These are phyloP conservation scores for Apteryx owenii DNA, from an alignment of 2,113 vertebrate genomes.

Conservation along the genomic window DNA sequence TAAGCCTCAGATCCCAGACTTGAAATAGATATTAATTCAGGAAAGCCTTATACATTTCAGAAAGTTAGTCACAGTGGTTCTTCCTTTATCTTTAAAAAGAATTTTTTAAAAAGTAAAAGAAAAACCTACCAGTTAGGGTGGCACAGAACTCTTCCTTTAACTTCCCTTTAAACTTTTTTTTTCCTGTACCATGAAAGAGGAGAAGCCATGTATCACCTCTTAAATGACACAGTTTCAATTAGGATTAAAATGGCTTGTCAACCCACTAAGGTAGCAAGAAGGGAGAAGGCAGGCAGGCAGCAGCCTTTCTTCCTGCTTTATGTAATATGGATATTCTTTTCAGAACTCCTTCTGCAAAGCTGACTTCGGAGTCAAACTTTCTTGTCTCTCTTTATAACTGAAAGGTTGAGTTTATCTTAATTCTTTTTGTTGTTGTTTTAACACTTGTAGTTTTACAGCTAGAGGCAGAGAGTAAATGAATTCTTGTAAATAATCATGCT, in stretches of 20 bases:
- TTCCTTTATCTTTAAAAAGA: not conserved
- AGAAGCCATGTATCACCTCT: not conserved
- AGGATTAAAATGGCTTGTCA: not conserved
- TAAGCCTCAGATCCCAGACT: not conserved
- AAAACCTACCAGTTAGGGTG: accelerated
- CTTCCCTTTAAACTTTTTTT: not conserved
- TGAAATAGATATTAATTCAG: not conserved
- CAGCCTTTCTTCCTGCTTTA: not conserved
- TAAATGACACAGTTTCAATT: not conserved
- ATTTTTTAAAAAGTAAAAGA: not conserved
- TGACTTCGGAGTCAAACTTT: not conserved
- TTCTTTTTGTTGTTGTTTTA: not conserved
- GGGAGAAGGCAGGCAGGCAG: not conserved
- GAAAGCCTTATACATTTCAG: not conserved
- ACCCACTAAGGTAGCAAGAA: not conserved
- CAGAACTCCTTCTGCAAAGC: not conserved
- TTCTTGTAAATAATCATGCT: not conserved
- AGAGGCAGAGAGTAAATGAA: not conserved
- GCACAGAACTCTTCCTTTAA: not conserved
- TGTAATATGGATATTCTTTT: not conserved
- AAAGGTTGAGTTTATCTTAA: not conserved
- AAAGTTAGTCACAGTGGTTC: not conserved
- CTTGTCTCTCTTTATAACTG: not conserved
- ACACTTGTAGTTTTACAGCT: not conserved
- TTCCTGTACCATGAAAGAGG: not conserved